Evolutionary conservation across 2,797 vertebrate genomes (phyloP), one percentile per base, ranked within the genome.

Genomic region (Nyctalus aviator): DNA sequence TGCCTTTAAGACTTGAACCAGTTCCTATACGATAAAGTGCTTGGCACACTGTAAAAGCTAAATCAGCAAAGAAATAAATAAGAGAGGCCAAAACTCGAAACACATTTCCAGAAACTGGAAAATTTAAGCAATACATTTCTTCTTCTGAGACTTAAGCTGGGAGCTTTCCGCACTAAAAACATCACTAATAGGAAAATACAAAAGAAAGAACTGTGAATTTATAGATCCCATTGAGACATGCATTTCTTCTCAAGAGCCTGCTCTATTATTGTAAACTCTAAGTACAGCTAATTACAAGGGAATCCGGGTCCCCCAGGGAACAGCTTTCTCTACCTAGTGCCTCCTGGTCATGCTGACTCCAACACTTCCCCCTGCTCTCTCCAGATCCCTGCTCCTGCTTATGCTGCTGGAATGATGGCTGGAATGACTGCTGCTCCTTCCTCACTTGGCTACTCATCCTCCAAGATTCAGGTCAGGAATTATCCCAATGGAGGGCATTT

Each of bases 101-200:
- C 5, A 13, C 64, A 64, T 64, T 95, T 75, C 35, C 27, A 95
- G 48, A 93, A 88, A 94, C 23, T 89, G 85, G 35, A 77, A 92
- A 85, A 69, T 27, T 2, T 48, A 85, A 84, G 14, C 46, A 91
- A 37, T 8, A 37, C 6, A 12, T 46, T 37, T 66, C 21, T 59
- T 41, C 35, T 69, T 76, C 77, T 30, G 1, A 27, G 48, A 86
- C 57, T 87, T 46, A 77, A 79, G 46, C 12, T 53, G 2, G 18
- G 32, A 75, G 23, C 25, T 78, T 96, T 53, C 66, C 18, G 14
- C 68, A 75, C 46, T 46, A 69, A 82, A 46, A 84, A 27, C 46
- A 84, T 71, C 25, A 41, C 23, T 75, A 18, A 35, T 17, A 53
- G 25, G 41, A 95, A 90, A 93, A 92, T 20, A 75, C 5, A 78